Conservation (phyloP, 2,797 vertebrate genomes). For the Phoxinus dragarum region DNA sequence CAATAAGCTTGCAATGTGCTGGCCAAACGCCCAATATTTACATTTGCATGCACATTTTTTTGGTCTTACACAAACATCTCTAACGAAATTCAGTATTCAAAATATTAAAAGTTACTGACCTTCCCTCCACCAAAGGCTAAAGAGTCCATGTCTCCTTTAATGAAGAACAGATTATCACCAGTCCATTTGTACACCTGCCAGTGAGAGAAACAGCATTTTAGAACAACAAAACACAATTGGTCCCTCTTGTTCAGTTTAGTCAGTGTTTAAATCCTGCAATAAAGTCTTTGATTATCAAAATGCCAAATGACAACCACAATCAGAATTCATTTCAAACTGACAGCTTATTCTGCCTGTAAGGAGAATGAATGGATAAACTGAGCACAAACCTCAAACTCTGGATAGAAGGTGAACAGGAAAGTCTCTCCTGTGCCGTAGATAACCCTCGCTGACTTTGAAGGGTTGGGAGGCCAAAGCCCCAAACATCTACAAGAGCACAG, state of each 20-base stretch:
- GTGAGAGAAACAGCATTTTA: slow-evolving; percentile 50
- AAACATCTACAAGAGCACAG: slow-evolving; percentile 83
- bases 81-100: not conserved
- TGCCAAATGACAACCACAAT: not conserved
- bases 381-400: slow-evolving; percentile 91
- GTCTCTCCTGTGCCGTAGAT: slow-evolving; percentile 99
- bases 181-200: slow-evolving; percentile 96
- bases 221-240: not conserved
- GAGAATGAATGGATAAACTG: not conserved
- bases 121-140: slow-evolving; percentile 98
- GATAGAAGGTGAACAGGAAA: slow-evolving; percentile 97
- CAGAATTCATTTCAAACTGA: not conserved
- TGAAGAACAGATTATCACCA: slow-evolving; percentile 99
- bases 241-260: not conserved
- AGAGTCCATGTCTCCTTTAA: slow-evolving; percentile 99
- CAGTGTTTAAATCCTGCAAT: not conserved
- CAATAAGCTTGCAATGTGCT: not conserved
- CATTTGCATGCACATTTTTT: not conserved
- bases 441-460: slow-evolving; percentile 97
- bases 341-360: not conserved
- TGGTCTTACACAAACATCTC: not conserved
- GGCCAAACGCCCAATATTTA: not conserved
- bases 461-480: slow-evolving; percentile 96
- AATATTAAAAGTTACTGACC: slow-evolving; percentile 78
- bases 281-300: not conserved